Evolutionary conservation across 2,113 vertebrate genomes (phyloP).

Genomic region (Eclectus roratus): DNA sequence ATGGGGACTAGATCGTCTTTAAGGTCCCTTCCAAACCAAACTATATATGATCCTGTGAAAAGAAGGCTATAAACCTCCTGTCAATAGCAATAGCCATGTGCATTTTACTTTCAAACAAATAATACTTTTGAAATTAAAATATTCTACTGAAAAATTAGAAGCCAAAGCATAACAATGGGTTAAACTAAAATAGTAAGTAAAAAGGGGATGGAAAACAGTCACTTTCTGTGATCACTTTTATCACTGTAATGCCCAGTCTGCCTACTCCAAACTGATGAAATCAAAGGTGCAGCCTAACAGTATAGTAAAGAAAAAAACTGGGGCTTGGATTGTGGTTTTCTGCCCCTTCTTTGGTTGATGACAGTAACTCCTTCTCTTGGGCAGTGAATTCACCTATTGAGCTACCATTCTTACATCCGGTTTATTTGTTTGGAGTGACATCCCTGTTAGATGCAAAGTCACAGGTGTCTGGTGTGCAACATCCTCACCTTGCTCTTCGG

Average conservation of each 20-base stretch:
- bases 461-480: neutral
- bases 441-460: too few species aligned
- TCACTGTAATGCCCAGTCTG: neutral
- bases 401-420: neutral
- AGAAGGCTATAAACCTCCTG: neutral
- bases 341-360: neutral
- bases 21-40: neutral
- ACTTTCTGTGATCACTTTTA: neutral
- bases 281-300: neutral
- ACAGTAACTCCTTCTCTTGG: neutral
- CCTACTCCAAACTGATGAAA: neutral
- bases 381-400: neutral
- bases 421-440: neutral
- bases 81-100: neutral
- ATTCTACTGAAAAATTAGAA: neutral
- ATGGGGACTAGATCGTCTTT: neutral
- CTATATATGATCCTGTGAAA: neutral
- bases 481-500: neutral
- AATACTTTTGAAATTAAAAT: neutral
- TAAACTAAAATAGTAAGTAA: neutral
- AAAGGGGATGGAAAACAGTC: neutral
- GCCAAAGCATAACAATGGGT: neutral
- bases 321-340: neutral
- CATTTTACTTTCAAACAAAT: neutral
- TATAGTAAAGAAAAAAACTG: fast-evolving